Evolutionary conservation across 2,888 invertebrate species (phyloP), one percentile per base, ranked within the genome.

Genomic region (Pristionchus fissidentatus): DNA sequence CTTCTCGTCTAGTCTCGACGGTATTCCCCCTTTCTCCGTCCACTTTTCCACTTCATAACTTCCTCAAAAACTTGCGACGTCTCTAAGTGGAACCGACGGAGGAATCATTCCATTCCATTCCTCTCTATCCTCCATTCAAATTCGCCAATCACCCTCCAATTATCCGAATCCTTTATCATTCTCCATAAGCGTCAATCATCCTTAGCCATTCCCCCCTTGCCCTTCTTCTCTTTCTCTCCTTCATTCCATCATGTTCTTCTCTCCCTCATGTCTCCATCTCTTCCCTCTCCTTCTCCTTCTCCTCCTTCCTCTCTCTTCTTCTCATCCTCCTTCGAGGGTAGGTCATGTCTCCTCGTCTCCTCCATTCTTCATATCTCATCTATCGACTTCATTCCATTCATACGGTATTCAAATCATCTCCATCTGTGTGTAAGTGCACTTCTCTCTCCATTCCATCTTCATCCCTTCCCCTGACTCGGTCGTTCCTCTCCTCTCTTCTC

Each of bases 11-110:
- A 49, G 32, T 52, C 75, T 52, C 49, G 49, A 49, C 32, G 75
- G 75, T 75, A 46, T 49, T 75, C 49, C 75, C 75, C 49, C 38
- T 4, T 75, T 32, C 10, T 49, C 19, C 19, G 10, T 13, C 75
- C 46, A 41, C 46, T 52, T 75, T 49, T 75, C 75, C 75, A 41
- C 75, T 49, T 75, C 79, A 55, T 43, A 55, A 57, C 79, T 49
- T 77, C 73, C 29, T 70, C 66, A 7, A 49, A 49, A 32, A 32
- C 70, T 70, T 70, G 43, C 70, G 70, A n/a, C n/a, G n/a, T n/a
- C n/a, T n/a, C n/a, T n/a, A n/a, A n/a, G n/a, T n/a, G n/a, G n/a
- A n/a, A n/a, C 19, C 29, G 8, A 29, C 32, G 32, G 32, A 60
- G n/a, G n/a, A n/a, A n/a, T n/a, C n/a, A n/a, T n/a, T n/a, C n/a